Evolutionary conservation across 1,140 invertebrate species (phyloP).

Genomic region (Paracyclopina nana): DNA sequence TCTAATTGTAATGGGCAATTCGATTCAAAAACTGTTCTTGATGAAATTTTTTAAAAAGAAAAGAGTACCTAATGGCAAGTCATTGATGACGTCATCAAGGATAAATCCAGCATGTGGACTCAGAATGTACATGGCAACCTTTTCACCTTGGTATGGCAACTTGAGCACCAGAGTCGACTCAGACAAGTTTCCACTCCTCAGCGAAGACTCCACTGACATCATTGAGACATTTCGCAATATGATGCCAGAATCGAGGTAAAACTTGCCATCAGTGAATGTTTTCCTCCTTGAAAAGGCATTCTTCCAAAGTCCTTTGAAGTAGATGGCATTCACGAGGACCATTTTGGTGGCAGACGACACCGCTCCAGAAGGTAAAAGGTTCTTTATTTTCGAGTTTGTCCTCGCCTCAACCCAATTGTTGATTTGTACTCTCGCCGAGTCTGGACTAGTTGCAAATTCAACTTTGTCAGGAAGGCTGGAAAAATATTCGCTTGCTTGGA

Average conservation of each 20-base stretch:
- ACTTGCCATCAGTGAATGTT: neutral
- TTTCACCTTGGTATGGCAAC: neutral
- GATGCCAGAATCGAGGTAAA: neutral
- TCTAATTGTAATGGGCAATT: too few species aligned
- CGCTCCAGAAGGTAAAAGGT: neutral
- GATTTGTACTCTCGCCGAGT: neutral
- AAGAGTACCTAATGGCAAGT: too few species aligned
- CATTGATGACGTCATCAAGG: too few species aligned
- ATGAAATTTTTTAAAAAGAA: too few species aligned
- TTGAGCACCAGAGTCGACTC: neutral
- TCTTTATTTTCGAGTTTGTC: neutral
- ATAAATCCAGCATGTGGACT: too few species aligned
- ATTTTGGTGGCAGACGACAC: neutral
- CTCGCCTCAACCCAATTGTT: neutral
- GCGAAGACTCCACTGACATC: neutral
- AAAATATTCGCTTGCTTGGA: neutral
- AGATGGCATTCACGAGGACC: neutral
- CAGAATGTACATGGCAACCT: neutral
- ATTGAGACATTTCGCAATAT: neutral
- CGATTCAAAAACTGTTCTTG: too few species aligned
- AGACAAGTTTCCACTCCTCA: neutral
- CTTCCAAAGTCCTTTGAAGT: neutral
- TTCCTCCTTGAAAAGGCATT: neutral
- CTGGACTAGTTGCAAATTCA: neutral
- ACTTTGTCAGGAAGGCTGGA: neutral